Conservation (phyloP, 2,888 invertebrate species). For the Heliconius aoede region DNA sequence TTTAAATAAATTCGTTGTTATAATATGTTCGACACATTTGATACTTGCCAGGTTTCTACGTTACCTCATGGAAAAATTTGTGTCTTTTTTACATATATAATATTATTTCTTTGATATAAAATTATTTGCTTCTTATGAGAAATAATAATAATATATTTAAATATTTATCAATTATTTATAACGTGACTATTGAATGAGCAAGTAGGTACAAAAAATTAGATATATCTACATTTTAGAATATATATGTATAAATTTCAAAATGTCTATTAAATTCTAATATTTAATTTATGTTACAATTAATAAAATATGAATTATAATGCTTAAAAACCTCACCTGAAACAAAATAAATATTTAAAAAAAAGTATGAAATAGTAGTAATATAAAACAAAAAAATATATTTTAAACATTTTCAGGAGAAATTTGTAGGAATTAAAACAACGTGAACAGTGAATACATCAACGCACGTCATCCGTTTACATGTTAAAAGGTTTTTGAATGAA, state of each 20-base stretch:
- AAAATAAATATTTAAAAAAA: neutral
- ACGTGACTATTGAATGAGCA: too few species aligned
- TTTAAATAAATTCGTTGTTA: constrained; percentile 31
- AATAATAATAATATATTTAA: too few species aligned
- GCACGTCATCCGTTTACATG: constrained; percentile 24
- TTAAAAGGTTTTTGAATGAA: constrained; percentile 16
- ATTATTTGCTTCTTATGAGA: neutral
- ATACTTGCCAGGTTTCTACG: neutral
- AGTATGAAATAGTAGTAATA: too few species aligned
- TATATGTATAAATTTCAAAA: too few species aligned
- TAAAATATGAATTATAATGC: too few species aligned
- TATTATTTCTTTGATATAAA: neutral
- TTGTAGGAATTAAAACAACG: constrained; percentile 8
- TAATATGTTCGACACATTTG: neutral
- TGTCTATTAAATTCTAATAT: too few species aligned
- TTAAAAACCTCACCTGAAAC: neutral
- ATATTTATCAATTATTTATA: neutral
- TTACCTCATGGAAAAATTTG: neutral
- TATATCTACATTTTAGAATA: neutral
- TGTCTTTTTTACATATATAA: neutral
- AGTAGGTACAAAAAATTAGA: neutral
- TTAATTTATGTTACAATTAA: too few species aligned
- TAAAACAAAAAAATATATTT: neutral
- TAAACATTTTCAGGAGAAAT: neutral
- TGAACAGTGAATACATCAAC: constrained; percentile 26